Evolutionary conservation across 1,140 invertebrate species (phyloP), one percentile per base, ranked within the genome.

Genomic region (Mycetomoellerius zeteki): DNA sequence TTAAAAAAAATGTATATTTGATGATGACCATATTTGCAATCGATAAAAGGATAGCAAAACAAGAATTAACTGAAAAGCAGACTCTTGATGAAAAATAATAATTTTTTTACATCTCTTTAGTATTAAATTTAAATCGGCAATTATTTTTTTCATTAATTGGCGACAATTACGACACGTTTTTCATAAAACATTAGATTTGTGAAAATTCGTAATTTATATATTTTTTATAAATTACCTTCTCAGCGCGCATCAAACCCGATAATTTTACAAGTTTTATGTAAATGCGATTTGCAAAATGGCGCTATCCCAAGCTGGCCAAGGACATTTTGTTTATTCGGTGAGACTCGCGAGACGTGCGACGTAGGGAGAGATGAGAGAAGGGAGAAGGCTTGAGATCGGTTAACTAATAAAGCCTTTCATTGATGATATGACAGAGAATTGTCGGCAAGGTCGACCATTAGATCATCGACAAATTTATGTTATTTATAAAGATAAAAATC

Each of bases 161-260:
- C 86, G 77, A 88, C 87, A 60, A 64, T 76, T 71, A 87, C 69
- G 54, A 71, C 77, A 75, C 78, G 62, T 47, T 88, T 56, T 33
- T 64, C 16, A 75, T n/a, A 67, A 43, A 67, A 67, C 30, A 19
- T n/a, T 62, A 52, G n/a, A 60, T 82, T 30, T 30, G 24, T 47
- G 8, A 43, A 43, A 43, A 47, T 43, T 67, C 27, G 33, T 52
- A 27, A 86, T 43, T 77, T 69, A 33, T 73, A 43, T 71, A 33
- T 62, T 33, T n/a, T 67, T 87, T 33, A 37, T 82, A 54, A 33
- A 67, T 37, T 37, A 72, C 43, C 37, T 50, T 19, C 8, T 43
- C 33, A 43, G 10, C 14, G 14, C n/a, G 37, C 65, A 12, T 64
- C 30, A 81, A 81, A 52, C 50, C 50, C 52, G 8, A 56, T 27